Percentiles rank a stretch among this genome's conserved stretches.
Conservation (phyloP, 2,113 vertebrate genomes). For the Ophthalmolycus amberensis region DNA sequence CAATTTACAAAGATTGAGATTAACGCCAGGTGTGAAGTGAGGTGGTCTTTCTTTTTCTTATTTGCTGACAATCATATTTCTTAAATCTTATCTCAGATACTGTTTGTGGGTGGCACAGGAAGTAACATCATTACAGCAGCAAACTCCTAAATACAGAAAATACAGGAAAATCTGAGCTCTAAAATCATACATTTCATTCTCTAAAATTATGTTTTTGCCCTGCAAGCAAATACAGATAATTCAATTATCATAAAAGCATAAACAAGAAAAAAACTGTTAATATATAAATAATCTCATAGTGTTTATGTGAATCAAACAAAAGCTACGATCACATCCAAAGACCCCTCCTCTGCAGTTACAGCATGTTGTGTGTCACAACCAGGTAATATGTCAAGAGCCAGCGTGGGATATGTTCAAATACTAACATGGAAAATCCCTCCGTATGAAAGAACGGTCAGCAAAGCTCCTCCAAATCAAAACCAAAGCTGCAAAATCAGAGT, state of each 20-base stretch:
- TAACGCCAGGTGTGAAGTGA: neutral
- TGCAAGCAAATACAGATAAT: constrained; percentile 14
- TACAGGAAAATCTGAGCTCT: neutral
- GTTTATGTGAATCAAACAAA: constrained; percentile 31
- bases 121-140: constrained; percentile 4
- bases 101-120: neutral
- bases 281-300: constrained; percentile 67
- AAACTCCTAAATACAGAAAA: constrained; percentile 4
- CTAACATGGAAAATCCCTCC: constrained; percentile 17
- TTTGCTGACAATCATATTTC: neutral
- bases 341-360: neutral
- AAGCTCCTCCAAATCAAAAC: neutral
- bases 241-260: constrained; percentile 12
- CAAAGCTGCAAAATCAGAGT: neutral
- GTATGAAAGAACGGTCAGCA: neutral
- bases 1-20: neutral
- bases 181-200: constrained; percentile 16
- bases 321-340: constrained; percentile 1
- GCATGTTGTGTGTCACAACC: neutral
- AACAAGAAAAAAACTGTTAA: constrained; percentile 4
- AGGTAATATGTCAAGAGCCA: constrained; percentile 19
- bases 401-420: constrained; percentile 32
- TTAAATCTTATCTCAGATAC: neutral
- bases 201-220: constrained; percentile 13
- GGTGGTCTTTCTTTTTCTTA: neutral